phyloP scores from a whole-genome alignment of 2,113 vertebrate species.

The Saccopteryx bilineata region DNA sequence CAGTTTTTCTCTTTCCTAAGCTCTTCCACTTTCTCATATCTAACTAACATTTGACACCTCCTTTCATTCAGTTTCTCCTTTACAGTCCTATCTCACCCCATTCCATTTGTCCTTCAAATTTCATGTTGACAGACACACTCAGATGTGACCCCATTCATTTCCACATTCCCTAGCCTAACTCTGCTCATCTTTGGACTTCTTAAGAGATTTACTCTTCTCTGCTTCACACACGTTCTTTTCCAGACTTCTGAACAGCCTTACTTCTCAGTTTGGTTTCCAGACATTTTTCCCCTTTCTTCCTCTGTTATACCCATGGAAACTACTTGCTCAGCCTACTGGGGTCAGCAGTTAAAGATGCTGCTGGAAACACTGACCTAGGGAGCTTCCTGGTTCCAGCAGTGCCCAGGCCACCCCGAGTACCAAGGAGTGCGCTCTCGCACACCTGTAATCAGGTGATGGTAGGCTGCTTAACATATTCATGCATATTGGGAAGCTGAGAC shows the following conservation, averaged over 20 bases:
- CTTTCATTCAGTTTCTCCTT: neutral
- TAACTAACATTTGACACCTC: neutral
- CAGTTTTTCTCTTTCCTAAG: neutral
- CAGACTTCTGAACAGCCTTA: neutral
- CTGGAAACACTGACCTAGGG: neutral
- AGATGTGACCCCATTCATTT: neutral
- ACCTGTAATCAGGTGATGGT: neutral
- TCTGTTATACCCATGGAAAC: neutral
- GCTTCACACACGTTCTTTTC: neutral
- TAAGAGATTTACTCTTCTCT: neutral
- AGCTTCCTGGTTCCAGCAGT: neutral
- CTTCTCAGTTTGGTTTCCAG: neutral
- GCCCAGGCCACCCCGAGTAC: neutral
- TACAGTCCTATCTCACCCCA: fast-evolving
- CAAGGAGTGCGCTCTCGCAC: neutral
- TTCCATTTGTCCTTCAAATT: neutral
- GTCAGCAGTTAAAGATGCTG: neutral
- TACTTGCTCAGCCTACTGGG: neutral
- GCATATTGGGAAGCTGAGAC: neutral
- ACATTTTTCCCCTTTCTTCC: neutral
- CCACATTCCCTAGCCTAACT: neutral
- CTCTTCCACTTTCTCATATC: neutral
- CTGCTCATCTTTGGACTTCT: neutral
- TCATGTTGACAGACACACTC: neutral
- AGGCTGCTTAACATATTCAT: neutral